Conservation (phyloP, 2,113 vertebrate species). For the Hypomesus transpacificus region DNA sequence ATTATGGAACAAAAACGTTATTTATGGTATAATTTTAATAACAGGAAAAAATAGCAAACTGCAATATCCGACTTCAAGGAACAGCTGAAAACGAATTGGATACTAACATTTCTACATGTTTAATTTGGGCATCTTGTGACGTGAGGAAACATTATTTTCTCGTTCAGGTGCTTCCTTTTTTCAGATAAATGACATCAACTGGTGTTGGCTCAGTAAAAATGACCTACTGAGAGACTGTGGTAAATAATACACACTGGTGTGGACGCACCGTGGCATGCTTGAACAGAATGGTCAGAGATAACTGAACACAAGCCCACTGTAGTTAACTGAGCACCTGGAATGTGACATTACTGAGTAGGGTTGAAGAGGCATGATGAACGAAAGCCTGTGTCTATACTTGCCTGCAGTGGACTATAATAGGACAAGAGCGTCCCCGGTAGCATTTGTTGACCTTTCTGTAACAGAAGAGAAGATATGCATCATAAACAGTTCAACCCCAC, state of each 20-base stretch:
- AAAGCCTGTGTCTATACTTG: slow-evolving; percentile 70
- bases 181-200: neutral
- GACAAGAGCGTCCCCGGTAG: slow-evolving; percentile 97
- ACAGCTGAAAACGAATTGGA: too few species aligned
- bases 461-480: slow-evolving; percentile 33
- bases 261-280: neutral
- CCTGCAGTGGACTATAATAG: slow-evolving; percentile 99
- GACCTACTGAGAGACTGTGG: neutral
- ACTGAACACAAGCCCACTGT: neutral
- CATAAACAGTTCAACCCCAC: neutral
- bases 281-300: neutral
- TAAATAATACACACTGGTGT: neutral
- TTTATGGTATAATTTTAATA: slow-evolving; percentile 11
- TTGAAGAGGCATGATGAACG: too few species aligned
- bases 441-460: slow-evolving; percentile 99
- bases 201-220: neutral
- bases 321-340: neutral
- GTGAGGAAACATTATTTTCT: neutral
- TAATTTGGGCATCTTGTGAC: neutral
- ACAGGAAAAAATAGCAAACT: neutral
- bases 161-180: neutral
- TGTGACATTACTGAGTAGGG: too few species aligned
- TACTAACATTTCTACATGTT: neutral
- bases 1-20: slow-evolving; percentile 14
- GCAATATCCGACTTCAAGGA: neutral